Evolutionary conservation across 2,888 invertebrate species (phyloP).

Genomic region (Taenaris catops): DNA sequence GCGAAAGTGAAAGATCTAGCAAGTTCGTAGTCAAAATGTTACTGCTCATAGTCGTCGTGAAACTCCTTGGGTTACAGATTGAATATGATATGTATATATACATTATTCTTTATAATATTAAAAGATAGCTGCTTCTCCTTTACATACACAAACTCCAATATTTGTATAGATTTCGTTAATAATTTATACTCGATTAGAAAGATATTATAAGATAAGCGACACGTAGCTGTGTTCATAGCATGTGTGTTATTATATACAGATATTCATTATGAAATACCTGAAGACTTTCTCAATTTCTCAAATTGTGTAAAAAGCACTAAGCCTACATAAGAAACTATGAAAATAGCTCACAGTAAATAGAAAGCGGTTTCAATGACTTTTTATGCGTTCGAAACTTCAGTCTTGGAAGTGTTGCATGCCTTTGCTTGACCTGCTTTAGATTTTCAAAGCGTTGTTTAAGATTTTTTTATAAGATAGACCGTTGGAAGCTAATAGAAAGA

Average conservation of each 20-base stretch:
- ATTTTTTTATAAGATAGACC: constrained; percentile 12
- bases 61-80: too few species aligned
- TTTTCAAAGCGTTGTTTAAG: constrained; percentile 14
- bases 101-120: too few species aligned
- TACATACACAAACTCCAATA: neutral
- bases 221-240: too few species aligned
- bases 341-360: constrained; percentile 26
- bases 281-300: too few species aligned
- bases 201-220: too few species aligned
- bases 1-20: too few species aligned
- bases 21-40: too few species aligned
- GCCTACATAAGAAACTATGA: constrained; percentile 12
- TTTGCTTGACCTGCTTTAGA: constrained; percentile 24
- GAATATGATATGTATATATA: too few species aligned
- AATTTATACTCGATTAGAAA: too few species aligned
- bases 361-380: constrained; percentile 28
- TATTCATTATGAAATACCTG: too few species aligned
- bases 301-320: constrained; percentile 7
- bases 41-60: too few species aligned
- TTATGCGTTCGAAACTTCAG: constrained; percentile 28
- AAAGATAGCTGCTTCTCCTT: neutral
- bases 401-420: constrained; percentile 23
- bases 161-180: neutral
- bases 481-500: constrained; percentile 6
- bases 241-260: too few species aligned